Evolutionary conservation across 2,113 vertebrate species (phyloP), one percentile per base, ranked within the genome.

Genomic region (Nerophis ophidion): DNA sequence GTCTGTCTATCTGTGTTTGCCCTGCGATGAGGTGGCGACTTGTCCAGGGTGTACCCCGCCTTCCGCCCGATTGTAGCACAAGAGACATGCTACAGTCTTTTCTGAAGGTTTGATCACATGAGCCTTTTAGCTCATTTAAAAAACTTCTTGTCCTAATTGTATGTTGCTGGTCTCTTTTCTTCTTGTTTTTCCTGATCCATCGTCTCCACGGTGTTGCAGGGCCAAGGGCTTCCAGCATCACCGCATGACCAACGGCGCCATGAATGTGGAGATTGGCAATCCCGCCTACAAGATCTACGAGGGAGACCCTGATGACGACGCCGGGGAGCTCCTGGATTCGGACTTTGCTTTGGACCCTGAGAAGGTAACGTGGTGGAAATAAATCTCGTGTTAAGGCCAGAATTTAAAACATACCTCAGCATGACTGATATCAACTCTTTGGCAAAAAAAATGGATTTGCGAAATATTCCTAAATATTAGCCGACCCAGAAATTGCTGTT

Each of bases 261-360:
- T 98, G 94, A 98, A 98, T 0, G 95, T 99, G 42, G 96, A 99
- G 86, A 99, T 99, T 0, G 96, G 96, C 46, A 99, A 98, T 69
- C 96, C 96, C 0, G 96, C 96, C 35, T 99, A 99, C 79, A 99
- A 98, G 82, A 98, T 98, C 89, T 99, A 97, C 0, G 97, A 99
- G 68, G 95, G 94, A 1, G 96, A 96, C 57, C 93, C 91, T 0
- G 95, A 97, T 12, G 96, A 97, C 0, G 95, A 98, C 0, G 95
- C 93, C 0, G 96, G 96, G 45, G 96, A 97, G 77, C 92, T 99
- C 10, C 91, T 99, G 40, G 95, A 98, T 0, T 91, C 95, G 0
- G 95, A 97, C 82, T 99, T 98, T 7, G 90, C 94, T 15, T 88
- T 98, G 71, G 96, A 99, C 75, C 96, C 96, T 0, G 95, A 98